Evolutionary conservation across 2,888 invertebrate genomes (phyloP).

Genomic region (Sinhomidia bicolor): DNA sequence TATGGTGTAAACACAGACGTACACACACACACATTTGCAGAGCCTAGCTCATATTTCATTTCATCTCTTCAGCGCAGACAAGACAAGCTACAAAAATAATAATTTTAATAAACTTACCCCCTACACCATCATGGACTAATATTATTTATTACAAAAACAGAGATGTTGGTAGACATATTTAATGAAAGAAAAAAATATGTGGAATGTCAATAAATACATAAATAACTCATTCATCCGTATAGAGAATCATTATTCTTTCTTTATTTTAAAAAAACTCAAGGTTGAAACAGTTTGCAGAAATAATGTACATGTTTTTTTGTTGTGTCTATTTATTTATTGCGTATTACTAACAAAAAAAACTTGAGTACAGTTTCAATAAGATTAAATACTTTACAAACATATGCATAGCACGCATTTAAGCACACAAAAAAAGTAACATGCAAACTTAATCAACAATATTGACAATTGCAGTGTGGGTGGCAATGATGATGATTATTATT

Average conservation of each 20-base stretch:
- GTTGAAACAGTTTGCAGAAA: conserved; percentile 43
- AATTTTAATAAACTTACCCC: neutral
- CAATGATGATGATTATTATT: conserved; percentile 8
- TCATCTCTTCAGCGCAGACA: neutral
- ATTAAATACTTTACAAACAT: conserved; percentile 45
- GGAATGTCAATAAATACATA: neutral
- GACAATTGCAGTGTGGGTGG: conserved; percentile 53
- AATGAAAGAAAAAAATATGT: neutral
- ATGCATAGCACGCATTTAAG: neutral
- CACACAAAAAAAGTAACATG: neutral
- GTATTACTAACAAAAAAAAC: neutral
- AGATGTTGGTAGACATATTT: neutral
- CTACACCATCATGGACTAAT: neutral
- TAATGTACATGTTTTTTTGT: neutral
- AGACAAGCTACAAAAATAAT: neutral
- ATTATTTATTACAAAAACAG: neutral
- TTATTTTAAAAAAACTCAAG: conserved; percentile 50
- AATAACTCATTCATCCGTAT: neutral
- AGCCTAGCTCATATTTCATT: neutral
- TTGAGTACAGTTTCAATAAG: conserved; percentile 37
- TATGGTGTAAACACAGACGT: conserved; percentile 56
- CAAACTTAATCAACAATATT: conserved; percentile 8
- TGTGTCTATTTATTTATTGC: neutral
- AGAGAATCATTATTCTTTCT: conserved; percentile 21
- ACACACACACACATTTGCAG: conserved; percentile 24